Evolutionary conservation across 2,888 invertebrate genomes (phyloP).

Genomic region (Aspidiotus destructor): DNA sequence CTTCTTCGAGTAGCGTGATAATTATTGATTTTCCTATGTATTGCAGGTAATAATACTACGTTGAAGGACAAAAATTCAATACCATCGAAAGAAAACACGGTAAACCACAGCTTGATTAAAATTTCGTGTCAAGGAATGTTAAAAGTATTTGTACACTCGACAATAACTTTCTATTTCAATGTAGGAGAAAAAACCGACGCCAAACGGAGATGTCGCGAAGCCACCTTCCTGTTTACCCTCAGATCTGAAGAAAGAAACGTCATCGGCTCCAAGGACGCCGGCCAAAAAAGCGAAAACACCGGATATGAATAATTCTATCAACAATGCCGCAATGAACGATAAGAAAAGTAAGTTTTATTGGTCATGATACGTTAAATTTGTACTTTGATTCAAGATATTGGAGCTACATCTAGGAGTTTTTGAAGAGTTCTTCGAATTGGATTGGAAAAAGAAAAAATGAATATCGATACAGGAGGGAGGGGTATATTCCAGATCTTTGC

Average conservation of each 20-base stretch:
- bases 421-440: too few relatives aligned
- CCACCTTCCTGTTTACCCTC: slow-evolving; percentile 21
- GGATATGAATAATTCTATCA: slow-evolving; percentile 4
- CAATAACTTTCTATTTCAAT: neutral
- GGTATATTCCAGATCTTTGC: too few relatives aligned
- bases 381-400: too few relatives aligned
- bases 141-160: neutral
- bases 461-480: too few relatives aligned
- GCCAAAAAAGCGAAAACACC: slow-evolving; percentile 33
- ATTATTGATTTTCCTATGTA: neutral
- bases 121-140: neutral
- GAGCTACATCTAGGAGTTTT: too few relatives aligned
- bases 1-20: neutral
- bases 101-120: neutral
- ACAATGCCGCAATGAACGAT: slow-evolving; percentile 5
- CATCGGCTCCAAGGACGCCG: slow-evolving; percentile 29
- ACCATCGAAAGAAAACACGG: slow-evolving; percentile 1
- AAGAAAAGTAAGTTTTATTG: slow-evolving; percentile 31
- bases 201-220: slow-evolving; percentile 15
- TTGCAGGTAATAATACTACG: slow-evolving; percentile 1
- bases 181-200: slow-evolving; percentile 9
- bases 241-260: slow-evolving; percentile 33
- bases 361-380: too few relatives aligned
- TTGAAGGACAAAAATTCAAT: neutral
- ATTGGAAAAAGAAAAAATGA: too few relatives aligned